Base-by-base conservation (phyloP, 2,888 invertebrate species). In the Himalopsyche kuldschensis region DNA sequence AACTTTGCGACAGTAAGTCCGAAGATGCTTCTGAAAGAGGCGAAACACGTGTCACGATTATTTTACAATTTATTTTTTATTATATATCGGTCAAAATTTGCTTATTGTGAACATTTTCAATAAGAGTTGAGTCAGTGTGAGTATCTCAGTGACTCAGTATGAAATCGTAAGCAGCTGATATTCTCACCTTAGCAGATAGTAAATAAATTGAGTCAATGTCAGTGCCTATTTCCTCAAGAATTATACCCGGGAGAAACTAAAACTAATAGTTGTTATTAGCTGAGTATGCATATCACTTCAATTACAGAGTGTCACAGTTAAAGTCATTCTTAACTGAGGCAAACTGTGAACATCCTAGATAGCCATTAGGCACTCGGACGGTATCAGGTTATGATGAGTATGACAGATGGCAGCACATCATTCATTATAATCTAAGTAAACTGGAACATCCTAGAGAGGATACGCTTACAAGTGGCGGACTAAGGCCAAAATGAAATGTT, bases 371-470 rank as follows among this genome's bases (percentile, higher is more conserved):
- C 48, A 17, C 80, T 80, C 63, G 41, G 47, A 15, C 17, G 47
- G 32, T 20, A 48, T 69, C 69, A 69, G 30, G 69, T 69, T 69
- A 69, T 69, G 69, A 69, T 69, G 69, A 69, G 35, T 47, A 47
- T 77, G 69, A 69, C 69, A 69, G 69, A 69, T 30, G 69, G 69
- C 69, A 69, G 69, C 27, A 80, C 35, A 80, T 84, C 82, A 85
- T 81, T 82, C 82, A 81, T 85, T 79, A 84, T 81, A 80, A 84
- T 81, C 75, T 77, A 41, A 75, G 69, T 75, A 83, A 85, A 85
- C 85, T 85, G 83, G 83, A 80, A 86, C 86, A 82, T 86, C 86
- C 86, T 86, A 81, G 82, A 30, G 69, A 69, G 69, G 69, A 69
- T 69, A 69, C 69, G 30, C 63, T 10, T n/a, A 30, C 27, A 41